A percentile compares a stretch with the other conserved stretches of the same genome.
Evolutionary conservation across 2,888 invertebrate genomes (phyloP).

Genomic region (Arrhopalites spinosus): DNA sequence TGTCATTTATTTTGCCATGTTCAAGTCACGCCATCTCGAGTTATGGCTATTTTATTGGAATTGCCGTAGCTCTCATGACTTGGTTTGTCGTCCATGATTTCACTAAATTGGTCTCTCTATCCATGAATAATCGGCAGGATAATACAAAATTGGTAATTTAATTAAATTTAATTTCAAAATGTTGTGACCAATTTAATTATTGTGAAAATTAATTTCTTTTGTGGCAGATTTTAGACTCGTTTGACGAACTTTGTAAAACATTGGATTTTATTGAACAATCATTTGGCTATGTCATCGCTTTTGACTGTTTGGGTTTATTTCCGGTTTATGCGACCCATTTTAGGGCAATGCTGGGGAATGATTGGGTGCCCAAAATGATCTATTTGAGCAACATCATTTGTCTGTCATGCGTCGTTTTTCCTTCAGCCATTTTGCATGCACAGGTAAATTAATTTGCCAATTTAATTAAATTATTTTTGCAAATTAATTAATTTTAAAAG

Average conservation of each 20-base stretch:
- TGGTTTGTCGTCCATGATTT: too few species aligned
- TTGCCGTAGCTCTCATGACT: too few species aligned
- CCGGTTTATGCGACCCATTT: neutral
- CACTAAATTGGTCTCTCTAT: too few species aligned
- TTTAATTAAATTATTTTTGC: neutral
- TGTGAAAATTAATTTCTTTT: too few species aligned
- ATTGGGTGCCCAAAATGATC: neutral
- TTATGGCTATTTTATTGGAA: too few species aligned
- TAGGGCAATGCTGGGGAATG: neutral
- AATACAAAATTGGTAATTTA: too few species aligned
- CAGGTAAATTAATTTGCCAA: neutral
- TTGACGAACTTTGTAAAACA: neutral
- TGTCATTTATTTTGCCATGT: too few species aligned
- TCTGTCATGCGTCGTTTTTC: neutral
- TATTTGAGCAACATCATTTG: neutral
- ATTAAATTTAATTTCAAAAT: too few species aligned
- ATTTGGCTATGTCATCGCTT: neutral
- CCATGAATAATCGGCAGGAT: too few species aligned
- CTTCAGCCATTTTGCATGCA: neutral
- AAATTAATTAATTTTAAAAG: neutral
- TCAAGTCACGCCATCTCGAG: too few species aligned
- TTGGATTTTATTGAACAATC: neutral
- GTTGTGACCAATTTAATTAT: too few species aligned
- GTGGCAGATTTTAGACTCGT: neutral
- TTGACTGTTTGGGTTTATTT: neutral